Evolutionary conservation across 2,113 vertebrate genomes (phyloP), one percentile per base, ranked within the genome.

Genomic region (Crypturellus undulatus): DNA sequence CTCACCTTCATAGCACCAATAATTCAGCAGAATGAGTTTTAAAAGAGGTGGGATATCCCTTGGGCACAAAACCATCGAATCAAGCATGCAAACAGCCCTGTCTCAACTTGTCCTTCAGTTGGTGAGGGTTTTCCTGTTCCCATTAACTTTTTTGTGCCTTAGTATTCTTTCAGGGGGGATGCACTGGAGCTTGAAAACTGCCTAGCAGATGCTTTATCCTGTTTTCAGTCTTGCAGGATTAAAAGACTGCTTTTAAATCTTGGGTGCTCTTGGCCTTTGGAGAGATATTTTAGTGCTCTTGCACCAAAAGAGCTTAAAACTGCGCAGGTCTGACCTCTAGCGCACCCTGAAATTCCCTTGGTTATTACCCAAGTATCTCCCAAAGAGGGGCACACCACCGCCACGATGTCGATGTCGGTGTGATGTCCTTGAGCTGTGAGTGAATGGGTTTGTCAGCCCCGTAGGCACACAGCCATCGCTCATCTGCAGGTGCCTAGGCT

Each of bases 361-460:
- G 7, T 73, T 83, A 12, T n/a, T n/a, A 91, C 59, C 20, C 73
- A 10, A 88, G 42, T 34, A 47, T 38, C 45, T 78, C 25, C 78
- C 36, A 17, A 87, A 80, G 2, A 70, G 10, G 24, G 21, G 58
- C 49, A 49, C 6, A 81, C 36, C 84, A 54, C 28, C 67, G 83
- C 25, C 30, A 83, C 1, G 1, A 26, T 0, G 0, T 30, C 43
- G 40, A 26, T 0, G 0, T n/a, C 49, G 40, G 9, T 4, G 9
- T 45, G 32, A 26, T 56, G 51, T 70, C 51, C 63, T 83, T 92
- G 75, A 38, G 21, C 30, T 64, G 28, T 20, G 30, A 71, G 79
- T 0, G 0, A n/a, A 59, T 63, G 10, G 51, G 38, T 52, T 88
- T 84, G 86, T 88, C 87, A 78, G 60, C 86, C 36, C 12, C 5